Base-by-base conservation (phyloP, 2,888 invertebrate species). In the Phyllotreta cruciferae region DNA sequence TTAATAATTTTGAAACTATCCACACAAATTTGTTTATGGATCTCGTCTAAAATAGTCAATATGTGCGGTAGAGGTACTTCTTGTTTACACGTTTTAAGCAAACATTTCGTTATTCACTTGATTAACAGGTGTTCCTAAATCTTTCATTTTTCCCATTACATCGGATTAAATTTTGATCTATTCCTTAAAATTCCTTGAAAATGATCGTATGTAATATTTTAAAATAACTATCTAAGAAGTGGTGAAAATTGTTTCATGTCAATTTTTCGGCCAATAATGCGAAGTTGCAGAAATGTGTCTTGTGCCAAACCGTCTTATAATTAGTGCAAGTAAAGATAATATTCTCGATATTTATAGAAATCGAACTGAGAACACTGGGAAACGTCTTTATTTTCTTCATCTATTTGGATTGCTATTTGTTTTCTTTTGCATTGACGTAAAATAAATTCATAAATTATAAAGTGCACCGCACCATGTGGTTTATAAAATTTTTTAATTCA, bases 371-470 rank as follows among this genome's bases (percentile, higher is more conserved):
- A 44, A 44, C 42, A 11, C 41, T 56, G 44, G 36, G 36, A 56
- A 41, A 34, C 44, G 14, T 53, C 53, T 39, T 44, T 44, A 35
- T 44, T 56, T 11, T 49, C 9, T 34, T 9, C 9, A 7, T 47
- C 35, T 35, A 35, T 10, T 34, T 37, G 24, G 14, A 6, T 47
- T 34, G 10, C 14, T 56, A 45, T 56, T 56, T 56, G 38, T 56
- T 56, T 56, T 56, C 39, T 24, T 49, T 49, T 49, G 36, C 9
- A 35, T 35, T 49, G 49, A 49, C 47, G 45, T 38, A 52, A 52
- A 52, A 50, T 50, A 58, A 42, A 50, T 57, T 14, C 11, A 58
- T 58, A 50, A 49, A 52, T 24, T 39, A 10, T 34, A 38, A 44
- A 36, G 7, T 45, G 45, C 6, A 9, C 45, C 14, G 13, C 10